Percentiles rank a stretch among this genome's conserved stretches.
phyloP scores from a whole-genome alignment of 2,888 invertebrate species.

The Hypsopygia costalis region DNA sequence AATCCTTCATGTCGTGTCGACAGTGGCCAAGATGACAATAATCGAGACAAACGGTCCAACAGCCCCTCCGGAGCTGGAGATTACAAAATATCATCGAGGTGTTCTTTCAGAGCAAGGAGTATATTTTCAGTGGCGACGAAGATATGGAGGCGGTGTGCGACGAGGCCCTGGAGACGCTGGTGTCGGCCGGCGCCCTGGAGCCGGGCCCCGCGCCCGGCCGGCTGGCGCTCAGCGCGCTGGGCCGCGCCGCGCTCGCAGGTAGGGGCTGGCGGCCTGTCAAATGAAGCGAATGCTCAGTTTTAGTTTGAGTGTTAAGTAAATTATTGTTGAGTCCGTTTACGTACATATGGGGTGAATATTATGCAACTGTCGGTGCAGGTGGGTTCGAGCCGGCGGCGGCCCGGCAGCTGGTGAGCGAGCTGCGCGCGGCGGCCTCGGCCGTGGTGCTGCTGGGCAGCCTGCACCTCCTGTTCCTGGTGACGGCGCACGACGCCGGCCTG shows the following conservation, averaged over 20 bases:
- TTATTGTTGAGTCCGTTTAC: no score
- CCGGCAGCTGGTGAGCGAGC: slow-evolving; percentile 86
- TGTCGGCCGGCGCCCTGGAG: slow-evolving; percentile 48
- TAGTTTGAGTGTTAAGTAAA: no score
- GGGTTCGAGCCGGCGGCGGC: slow-evolving; percentile 88
- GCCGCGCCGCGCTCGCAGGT: slow-evolving; percentile 92
- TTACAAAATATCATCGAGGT: no score
- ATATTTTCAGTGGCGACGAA: slow-evolving; percentile 23
- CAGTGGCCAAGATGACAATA: no score
- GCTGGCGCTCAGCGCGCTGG: slow-evolving; percentile 83
- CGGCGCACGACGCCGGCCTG: slow-evolving; percentile 86
- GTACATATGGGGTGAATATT: no score
- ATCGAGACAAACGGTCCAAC: no score
- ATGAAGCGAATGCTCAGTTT: no score
- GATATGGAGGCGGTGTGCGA: slow-evolving; percentile 48
- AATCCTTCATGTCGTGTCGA: no score
- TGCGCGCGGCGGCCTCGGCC: slow-evolving; percentile 85
- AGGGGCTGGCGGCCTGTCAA: no score
- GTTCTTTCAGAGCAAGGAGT: no score
- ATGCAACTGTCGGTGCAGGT: no score
- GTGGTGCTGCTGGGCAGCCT: slow-evolving; percentile 90
- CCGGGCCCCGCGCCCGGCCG: slow-evolving; percentile 18
- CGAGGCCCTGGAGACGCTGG: slow-evolving; percentile 36
- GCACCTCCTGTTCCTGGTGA: slow-evolving; percentile 93
- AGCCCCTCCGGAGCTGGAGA: no score